Base-by-base conservation (phyloP, 2,888 invertebrate species). In the Biston betularia region DNA sequence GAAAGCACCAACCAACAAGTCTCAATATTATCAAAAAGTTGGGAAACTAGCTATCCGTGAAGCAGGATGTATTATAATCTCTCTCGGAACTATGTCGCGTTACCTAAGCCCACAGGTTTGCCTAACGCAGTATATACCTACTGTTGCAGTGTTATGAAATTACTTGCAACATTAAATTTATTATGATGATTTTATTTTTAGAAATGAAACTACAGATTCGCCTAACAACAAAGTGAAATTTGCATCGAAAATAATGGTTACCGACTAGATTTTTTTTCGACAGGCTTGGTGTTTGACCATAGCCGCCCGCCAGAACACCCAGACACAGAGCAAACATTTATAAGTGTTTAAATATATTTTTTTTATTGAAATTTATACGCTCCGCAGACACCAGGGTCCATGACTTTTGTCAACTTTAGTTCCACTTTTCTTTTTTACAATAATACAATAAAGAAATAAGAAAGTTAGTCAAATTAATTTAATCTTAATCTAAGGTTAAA, bases 41-140 rank as follows among this genome's bases (percentile, higher is more conserved):
- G 75, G 78, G 81, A 82, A 83, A 83, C 78, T 76, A 79, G 77
- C 75, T 71, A 72, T 77, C 79, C 73, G 73, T 78, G 71, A 82
- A 82, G 82, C 85, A 88, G 87, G 88, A 88, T 88, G 85, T 84
- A 80, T 83, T 84, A 81, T 83, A 83, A 83, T 87, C 82, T 87
- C 83, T 86, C 84, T 89, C 90, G 89, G 89, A 91, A 89, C 89
- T 85, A 81, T 83, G 83, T 80, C 81, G 77, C 76, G 87, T 90
- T 90, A 90, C 89, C 88, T 89, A 90, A 90, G 87, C 80, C 80
- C 80, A 70, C 74, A 80, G 83, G 80, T 86, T 88, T 87, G 85
- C 88, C 77, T 81, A 83, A 88, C 81, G 75, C 76, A 79, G 81
- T 80, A 78, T 48, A 57, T 66, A 38, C 67, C n/a, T 79, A 81